Percentiles rank a stretch among this genome's conserved stretches.
phyloP scores from a whole-genome alignment of 1,140 invertebrate genomes.

The Macrostomum lignano region DNA sequence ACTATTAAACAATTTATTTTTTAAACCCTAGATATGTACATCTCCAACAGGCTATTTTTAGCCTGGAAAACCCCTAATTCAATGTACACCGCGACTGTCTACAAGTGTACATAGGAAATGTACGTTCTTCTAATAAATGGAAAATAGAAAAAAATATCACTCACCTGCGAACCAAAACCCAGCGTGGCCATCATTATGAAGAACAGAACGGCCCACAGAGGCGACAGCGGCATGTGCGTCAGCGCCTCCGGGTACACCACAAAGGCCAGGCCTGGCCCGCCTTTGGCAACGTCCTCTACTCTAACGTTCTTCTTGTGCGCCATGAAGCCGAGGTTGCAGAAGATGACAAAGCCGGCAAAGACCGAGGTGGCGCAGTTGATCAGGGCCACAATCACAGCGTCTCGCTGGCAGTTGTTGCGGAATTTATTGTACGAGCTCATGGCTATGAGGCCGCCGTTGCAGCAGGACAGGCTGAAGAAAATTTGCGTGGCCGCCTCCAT shows the following conservation, averaged over 20 bases:
- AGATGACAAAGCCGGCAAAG: slow-evolving; percentile 88
- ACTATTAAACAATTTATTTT: too few species aligned
- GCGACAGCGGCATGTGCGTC: slow-evolving; percentile 43
- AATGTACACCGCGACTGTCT: too few species aligned
- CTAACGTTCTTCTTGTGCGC: slow-evolving; percentile 16
- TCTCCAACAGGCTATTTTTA: too few species aligned
- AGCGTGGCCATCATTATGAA: slow-evolving; percentile 35
- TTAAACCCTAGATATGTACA: too few species aligned
- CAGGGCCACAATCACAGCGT: slow-evolving; percentile 65
- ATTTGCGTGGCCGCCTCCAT: slow-evolving; percentile 68
- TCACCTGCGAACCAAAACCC: slow-evolving; percentile 40
- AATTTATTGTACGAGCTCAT: slow-evolving; percentile 75
- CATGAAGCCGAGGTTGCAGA: slow-evolving; percentile 60
- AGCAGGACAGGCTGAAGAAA: slow-evolving; percentile 65
- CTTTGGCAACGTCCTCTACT: slow-evolving; percentile 15
- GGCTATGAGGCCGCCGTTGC: slow-evolving; percentile 66
- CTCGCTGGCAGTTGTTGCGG: slow-evolving; percentile 44
- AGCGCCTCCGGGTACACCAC: slow-evolving; percentile 60
- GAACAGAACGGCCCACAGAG: slow-evolving; percentile 53
- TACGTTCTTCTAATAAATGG: too few species aligned
- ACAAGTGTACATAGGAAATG: too few species aligned
- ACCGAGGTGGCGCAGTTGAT: slow-evolving; percentile 84
- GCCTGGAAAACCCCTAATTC: too few species aligned
- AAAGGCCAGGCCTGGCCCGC: slow-evolving; percentile 31
- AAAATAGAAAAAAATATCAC: too few species aligned